phyloP scores from a whole-genome alignment of 2,888 invertebrate species.

The Sabellastarte sp. region DNA sequence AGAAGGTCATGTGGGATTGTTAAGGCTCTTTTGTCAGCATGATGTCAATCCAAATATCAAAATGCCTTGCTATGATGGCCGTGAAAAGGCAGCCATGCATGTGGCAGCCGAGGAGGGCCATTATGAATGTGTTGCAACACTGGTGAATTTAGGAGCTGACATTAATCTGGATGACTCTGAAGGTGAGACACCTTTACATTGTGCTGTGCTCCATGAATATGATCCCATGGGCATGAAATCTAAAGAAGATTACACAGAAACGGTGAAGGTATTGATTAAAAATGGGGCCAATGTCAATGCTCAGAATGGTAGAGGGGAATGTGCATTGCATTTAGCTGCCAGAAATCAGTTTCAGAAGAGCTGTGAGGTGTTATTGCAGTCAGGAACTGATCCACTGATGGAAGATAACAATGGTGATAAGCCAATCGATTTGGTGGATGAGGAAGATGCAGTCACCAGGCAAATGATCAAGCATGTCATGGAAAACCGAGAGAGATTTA shows the following conservation, averaged over 20 bases:
- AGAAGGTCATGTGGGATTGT: constrained; percentile 29
- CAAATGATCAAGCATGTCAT: constrained; percentile 28
- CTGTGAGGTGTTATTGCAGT: constrained; percentile 26
- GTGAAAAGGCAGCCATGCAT: constrained; percentile 31
- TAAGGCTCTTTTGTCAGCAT: constrained; percentile 24
- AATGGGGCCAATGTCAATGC: constrained; percentile 27
- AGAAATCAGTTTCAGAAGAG: constrained; percentile 34
- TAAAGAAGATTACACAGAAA: constrained; percentile 34
- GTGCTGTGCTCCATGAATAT: constrained; percentile 25
- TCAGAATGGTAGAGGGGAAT: constrained; percentile 31
- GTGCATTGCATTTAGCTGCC: constrained; percentile 31
- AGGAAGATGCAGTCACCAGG: constrained; percentile 28
- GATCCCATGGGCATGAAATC: constrained; percentile 34
- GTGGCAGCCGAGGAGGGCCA: constrained; percentile 34
- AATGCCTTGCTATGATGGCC: constrained; percentile 32
- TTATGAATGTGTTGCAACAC: constrained; percentile 20
- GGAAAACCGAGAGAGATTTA: constrained; percentile 23
- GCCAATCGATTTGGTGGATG: constrained; percentile 29
- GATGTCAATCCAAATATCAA: constrained; percentile 29
- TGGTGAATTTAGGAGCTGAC: constrained; percentile 29
- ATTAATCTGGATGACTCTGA: constrained; percentile 28
- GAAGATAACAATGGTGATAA: constrained; percentile 29
- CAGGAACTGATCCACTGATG: constrained; percentile 26
- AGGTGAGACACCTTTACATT: constrained; percentile 31
- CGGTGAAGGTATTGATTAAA: constrained; percentile 26